Base-by-base conservation (phyloP, 1,140 invertebrate species). In the honey bee (Apis mellifera) region DNA sequence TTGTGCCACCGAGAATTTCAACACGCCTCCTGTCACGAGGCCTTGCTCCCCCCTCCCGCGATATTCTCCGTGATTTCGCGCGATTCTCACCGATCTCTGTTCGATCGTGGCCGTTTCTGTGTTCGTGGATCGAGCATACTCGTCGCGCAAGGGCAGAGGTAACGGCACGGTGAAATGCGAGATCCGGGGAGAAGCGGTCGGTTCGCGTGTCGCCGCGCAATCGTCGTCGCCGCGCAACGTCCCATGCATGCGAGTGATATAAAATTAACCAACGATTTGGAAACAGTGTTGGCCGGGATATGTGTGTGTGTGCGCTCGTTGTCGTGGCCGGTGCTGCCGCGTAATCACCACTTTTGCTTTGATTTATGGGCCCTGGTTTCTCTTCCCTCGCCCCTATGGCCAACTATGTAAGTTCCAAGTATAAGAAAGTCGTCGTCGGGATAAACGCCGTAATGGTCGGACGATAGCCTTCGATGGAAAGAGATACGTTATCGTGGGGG, bases 291-390 rank as follows among this genome's bases (percentile, higher is more conserved):
- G 57, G 50, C 52, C 12, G 15, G 54, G 26, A n/a, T n/a, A n/a
- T n/a, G n/a, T n/a, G n/a, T n/a, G n/a, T n/a, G 52, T 2, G 32
- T 17, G 32, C 55, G 59, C 65, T 71, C 54, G 83, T 84, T 84
- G 72, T 81, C 84, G 84, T 82, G 76, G 52, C 77, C 55, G 54
- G 32, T 32, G 2, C 52, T 68, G 78, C 55, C 75, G 68, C 52
- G 78, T 86, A 86, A 86, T 86, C 76, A 84, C 83, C 59, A 86
- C 78, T 83, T 76, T 77, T 23, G 21, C 32, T 52, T n/a, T 83
- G 83, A 86, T 86, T 86, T 86, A 86, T 59, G 66, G 32, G 54
- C 75, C 55, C 1, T 8, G 68, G 59, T 50, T 32, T 19, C 74
- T 65, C 15, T 54, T 9, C 32, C 32, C 5, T 42, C 5, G 32